Base-by-base conservation (phyloP, 2,113 vertebrate species). In the Caracal caracal region DNA sequence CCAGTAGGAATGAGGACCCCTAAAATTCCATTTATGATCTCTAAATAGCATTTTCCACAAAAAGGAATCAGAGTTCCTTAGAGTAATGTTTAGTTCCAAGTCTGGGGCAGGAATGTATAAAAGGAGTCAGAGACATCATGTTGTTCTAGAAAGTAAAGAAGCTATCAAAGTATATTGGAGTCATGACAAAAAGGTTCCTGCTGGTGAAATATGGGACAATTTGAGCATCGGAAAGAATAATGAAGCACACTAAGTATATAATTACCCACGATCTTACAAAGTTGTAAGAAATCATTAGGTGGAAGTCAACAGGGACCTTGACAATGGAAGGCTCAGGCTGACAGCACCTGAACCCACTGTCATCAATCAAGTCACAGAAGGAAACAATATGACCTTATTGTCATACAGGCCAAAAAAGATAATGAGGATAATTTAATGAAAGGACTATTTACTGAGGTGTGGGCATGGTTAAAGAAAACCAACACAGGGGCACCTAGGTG, bases 131-230 rank as follows among this genome's bases (percentile, higher is more conserved):
- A 97, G 43, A 59, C 15, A 68, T 83, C 33, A 33, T 76, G 56
- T 83, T 97, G 59, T 76, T 93, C 47, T 47, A 47, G 47, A 96
- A 92, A 93, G 12, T 16, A 84, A 93, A 28, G 30, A 90, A 95
- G 16, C 22, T 89, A 76, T 56, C 78, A 65, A 78, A 76, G 35
- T 53, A 9, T 76, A 26, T 71, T 49, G 33, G 19, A 24, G 17
- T 92, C 40, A 68, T 66, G 24, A 78, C 3, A 43, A 43, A 96
- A 95, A 86, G 30, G 9, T 59, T 59, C n/a, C 20, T 61, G 43
- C 53, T 94, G 75, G 47, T 96, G 56, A 92, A 89, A 92, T 13
- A 83, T 24, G 79, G 37, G 66, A 56, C 33, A 85, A 75, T 65
- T 85, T 53, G n/a, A 96, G 20, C 40, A 85, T 85, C 56, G 91